phyloP scores from a whole-genome alignment of 1,140 invertebrate genomes.

The Hypothenemus hampei region DNA sequence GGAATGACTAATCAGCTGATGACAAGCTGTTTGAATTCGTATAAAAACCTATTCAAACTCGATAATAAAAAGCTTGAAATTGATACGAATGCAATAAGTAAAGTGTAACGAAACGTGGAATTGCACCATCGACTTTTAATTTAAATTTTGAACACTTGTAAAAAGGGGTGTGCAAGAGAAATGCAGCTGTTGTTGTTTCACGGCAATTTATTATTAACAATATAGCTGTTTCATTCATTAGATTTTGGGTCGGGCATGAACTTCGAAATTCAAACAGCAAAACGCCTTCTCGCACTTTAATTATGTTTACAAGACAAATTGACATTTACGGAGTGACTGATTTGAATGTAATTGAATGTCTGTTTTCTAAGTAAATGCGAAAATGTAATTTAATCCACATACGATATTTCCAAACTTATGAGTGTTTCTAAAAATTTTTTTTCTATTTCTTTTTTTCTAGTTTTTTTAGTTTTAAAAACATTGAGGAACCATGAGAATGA shows the following conservation, averaged over 20 bases:
- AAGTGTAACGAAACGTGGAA: conserved; percentile 19
- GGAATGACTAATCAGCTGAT: too few relatives aligned
- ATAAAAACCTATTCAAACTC: neutral
- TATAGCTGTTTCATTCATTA: neutral
- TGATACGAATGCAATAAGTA: conserved; percentile 9
- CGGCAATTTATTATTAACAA: neutral
- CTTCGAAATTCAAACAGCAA: neutral
- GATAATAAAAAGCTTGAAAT: conserved; percentile 12
- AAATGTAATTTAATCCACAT: too few relatives aligned
- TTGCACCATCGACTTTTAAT: conserved; percentile 14
- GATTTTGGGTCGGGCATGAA: neutral
- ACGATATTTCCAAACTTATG: too few relatives aligned
- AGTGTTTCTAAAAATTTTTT: too few relatives aligned
- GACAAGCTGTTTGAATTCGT: neutral
- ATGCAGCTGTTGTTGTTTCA: conserved; percentile 5
- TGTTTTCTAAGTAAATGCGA: too few relatives aligned
- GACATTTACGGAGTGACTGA: too few relatives aligned
- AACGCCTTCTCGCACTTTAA: neutral
- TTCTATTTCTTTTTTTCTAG: too few relatives aligned
- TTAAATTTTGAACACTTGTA: conserved; percentile 13
- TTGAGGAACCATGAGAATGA: too few relatives aligned
- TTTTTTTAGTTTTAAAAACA: too few relatives aligned
- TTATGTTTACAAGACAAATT: too few relatives aligned
- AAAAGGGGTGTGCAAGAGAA: neutral
- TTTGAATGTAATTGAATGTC: too few relatives aligned